Conservation (phyloP, 2,797 vertebrate species). For the Bovichtus variegatus region DNA sequence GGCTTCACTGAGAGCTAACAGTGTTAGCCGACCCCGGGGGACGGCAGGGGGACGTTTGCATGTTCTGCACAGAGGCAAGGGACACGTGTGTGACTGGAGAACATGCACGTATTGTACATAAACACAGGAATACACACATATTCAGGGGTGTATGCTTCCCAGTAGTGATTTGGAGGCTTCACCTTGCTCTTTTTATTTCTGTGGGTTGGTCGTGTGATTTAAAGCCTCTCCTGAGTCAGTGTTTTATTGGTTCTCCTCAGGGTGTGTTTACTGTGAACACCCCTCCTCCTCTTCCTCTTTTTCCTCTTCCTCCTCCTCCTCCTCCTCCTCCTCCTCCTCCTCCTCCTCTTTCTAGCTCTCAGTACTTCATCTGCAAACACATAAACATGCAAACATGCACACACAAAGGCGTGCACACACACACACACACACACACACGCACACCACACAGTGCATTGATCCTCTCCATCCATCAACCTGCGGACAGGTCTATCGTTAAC, state of each 20-base stretch:
- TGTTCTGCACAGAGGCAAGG: constrained; percentile 66
- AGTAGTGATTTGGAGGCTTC: constrained; percentile 74
- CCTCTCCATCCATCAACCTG: constrained; percentile 76
- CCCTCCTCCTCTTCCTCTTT: constrained; percentile 48
- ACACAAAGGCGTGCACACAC: constrained; percentile 25
- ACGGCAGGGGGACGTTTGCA: constrained; percentile 56
- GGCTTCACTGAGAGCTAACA: constrained; percentile 82
- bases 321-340: constrained; percentile 36
- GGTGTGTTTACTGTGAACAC: constrained; percentile 75
- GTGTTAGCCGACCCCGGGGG: constrained; percentile 83
- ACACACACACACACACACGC: constrained; percentile 31
- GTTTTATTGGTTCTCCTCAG: constrained; percentile 82
- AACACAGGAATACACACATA: constrained; percentile 13
- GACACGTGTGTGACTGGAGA: constrained; percentile 19
- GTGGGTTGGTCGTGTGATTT: constrained; percentile 77
- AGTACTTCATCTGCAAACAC: constrained; percentile 73
- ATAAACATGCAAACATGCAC: constrained; percentile 69
- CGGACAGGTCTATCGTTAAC: constrained; percentile 72
- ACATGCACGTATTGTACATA: too few species aligned
- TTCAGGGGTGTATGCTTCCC: constrained; percentile 42
- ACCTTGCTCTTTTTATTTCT: constrained; percentile 80
- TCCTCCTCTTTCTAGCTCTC: constrained; percentile 50
- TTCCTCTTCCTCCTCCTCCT: constrained; percentile 33
- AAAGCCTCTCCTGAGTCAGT: constrained; percentile 80
- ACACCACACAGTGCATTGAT: constrained; percentile 71